Evolutionary conservation across 2,113 vertebrate genomes (phyloP), one percentile per base, ranked within the genome.

Genomic region (Oreochromis niloticus): DNA sequence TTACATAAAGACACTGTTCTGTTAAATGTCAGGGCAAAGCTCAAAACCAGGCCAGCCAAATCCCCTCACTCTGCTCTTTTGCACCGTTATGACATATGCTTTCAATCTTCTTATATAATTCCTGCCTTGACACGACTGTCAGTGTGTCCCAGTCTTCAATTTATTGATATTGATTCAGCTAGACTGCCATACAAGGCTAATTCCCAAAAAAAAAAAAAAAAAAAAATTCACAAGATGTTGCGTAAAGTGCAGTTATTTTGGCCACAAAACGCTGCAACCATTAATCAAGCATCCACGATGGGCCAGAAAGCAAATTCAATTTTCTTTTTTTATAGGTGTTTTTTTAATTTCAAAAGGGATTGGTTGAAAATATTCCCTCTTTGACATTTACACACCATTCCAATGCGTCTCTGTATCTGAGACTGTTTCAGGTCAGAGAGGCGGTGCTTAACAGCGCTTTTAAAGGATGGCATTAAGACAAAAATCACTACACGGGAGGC

Each of bases 41-140:
- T 75, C 63, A 78, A 80, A 89, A 84, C 36, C 17, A 63, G 22
- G 22, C 36, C 36, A 89, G 83, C 68, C 92, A 91, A 82, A 93
- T 84, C 39, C 71, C 19, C 50, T 83, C n/a, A 73, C 80, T 85
- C 54, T 85, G 41, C 78, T 91, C 81, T 85, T 22, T 52, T 78
- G 61, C 75, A 78, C 63, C 54, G 24, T 79, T 80, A 11, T 54
- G 43, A 92, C 95, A 95, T 93, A 91, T 95, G 95, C 91, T 95
- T 96, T 86, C 92, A 96, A 93, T 96, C 92, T 24, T n/a, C 89
- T 94, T 96, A 94, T 91, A 94, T 92, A 95, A 97, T 91, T 82
- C 3, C n/a, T 48, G 82, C 85, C 81, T 85, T 94, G 89, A 94
- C 85, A 95, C 71, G 91, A 88, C 75, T 91, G 80, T 92, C 63